phyloP scores from a whole-genome alignment of 2,113 vertebrate species.

The Blennius ocellaris region DNA sequence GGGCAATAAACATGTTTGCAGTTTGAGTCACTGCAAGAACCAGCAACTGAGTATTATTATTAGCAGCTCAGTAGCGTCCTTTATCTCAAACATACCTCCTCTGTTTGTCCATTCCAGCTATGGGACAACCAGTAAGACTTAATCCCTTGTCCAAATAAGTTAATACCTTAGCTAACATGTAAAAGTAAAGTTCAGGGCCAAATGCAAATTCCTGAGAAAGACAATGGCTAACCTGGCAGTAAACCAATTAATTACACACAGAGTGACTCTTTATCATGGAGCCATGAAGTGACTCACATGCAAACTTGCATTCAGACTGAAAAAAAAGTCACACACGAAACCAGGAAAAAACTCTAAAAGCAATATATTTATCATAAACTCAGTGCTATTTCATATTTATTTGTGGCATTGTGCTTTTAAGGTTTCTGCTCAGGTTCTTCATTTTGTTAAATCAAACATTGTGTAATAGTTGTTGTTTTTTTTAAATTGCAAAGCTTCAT shows the following conservation, averaged over 20 bases:
- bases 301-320: neutral
- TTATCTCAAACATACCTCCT: constrained; percentile 66
- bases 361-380: too few species aligned
- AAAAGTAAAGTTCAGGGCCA: constrained; percentile 80
- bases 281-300: constrained; percentile 27
- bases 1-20: neutral
- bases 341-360: too few species aligned
- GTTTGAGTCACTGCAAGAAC: neutral
- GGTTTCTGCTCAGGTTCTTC: too few species aligned
- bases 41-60: constrained; percentile 38
- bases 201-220: constrained; percentile 71
- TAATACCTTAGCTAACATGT: constrained; percentile 76
- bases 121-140: constrained; percentile 67
- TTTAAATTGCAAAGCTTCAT: too few species aligned
- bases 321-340: neutral
- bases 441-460: too few species aligned
- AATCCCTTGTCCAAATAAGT: constrained; percentile 78
- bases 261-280: constrained; percentile 41
- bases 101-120: constrained; percentile 75
- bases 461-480: too few species aligned
- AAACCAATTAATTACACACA: constrained; percentile 69
- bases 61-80: constrained; percentile 30
- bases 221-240: constrained; percentile 61
- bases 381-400: too few species aligned
- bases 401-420: too few species aligned